phyloP scores from a whole-genome alignment of 2,113 vertebrate species.

The Actenoides lindsayi region DNA sequence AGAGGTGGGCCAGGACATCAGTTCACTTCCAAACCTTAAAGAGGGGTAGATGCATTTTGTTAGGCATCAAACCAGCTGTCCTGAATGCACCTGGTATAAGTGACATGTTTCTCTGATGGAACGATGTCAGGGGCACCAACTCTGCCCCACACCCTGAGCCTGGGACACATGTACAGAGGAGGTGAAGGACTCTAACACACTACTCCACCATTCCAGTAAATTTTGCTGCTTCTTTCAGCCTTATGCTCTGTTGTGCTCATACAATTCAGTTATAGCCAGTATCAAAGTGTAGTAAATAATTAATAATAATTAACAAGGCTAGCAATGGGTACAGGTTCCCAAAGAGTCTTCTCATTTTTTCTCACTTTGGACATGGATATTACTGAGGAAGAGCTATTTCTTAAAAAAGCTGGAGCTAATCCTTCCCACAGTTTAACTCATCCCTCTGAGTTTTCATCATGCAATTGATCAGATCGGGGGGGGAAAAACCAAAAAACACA shows the following conservation, averaged over 20 bases:
- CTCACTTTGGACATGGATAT: neutral
- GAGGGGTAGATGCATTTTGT: neutral
- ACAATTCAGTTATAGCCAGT: neutral
- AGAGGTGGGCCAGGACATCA: neutral
- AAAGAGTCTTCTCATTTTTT: neutral
- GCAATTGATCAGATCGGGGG: neutral
- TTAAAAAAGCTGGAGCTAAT: neutral
- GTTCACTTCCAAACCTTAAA: neutral
- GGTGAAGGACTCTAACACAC: neutral
- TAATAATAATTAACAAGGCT: neutral
- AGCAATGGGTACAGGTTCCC: neutral
- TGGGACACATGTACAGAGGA: neutral
- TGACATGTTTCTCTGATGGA: neutral
- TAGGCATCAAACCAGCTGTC: neutral
- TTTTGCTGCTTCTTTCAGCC: neutral
- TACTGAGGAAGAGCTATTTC: neutral
- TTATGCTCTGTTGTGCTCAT: neutral
- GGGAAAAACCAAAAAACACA: accelerated
- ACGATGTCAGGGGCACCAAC: neutral
- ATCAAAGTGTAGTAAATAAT: neutral
- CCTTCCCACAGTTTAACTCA: neutral
- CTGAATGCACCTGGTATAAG: neutral
- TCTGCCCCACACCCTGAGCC: neutral
- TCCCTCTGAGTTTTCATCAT: neutral
- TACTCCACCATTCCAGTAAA: neutral